These are phyloP conservation scores for Antedon mediterranea DNA, from an alignment of 53 echinoderm and acorn worm species.

Conservation along the genomic window DNA sequence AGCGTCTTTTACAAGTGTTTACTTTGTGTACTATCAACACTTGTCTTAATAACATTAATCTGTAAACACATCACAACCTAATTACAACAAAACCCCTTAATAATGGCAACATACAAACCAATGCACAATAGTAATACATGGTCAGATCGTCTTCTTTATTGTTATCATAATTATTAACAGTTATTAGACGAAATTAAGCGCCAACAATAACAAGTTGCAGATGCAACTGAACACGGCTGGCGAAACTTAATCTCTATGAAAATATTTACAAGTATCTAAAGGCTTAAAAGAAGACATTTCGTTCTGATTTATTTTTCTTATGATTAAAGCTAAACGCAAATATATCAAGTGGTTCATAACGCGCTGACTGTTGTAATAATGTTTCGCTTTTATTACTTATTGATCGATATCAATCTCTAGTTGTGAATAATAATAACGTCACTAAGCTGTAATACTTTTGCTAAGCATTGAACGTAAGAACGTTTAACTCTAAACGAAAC, in stretches of 20 bases:
- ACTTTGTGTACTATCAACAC: background rate
- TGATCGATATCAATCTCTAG: background rate
- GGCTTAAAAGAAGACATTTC: background rate
- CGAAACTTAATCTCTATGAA: background rate
- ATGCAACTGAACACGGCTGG: background rate
- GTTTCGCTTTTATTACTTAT: background rate
- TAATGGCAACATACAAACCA: background rate
- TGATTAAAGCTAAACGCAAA: background rate
- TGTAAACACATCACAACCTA: background rate
- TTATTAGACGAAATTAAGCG: background rate
- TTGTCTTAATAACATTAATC: background rate
- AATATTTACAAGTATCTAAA: background rate
- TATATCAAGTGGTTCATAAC: background rate
- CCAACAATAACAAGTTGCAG: background rate
- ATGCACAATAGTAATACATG: background rate
- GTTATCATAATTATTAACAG: background rate
- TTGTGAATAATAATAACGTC: background rate
- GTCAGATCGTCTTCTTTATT: background rate
- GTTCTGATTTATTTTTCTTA: background rate
- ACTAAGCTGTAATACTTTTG: background rate
- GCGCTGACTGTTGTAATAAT: background rate
- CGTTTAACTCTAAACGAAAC: too few species aligned
- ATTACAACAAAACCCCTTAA: background rate
- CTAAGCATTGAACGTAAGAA: background rate
- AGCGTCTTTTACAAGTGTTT: background rate